phyloP scores from a whole-genome alignment of 2,797 vertebrate genomes.

The Lutra lutra region DNA sequence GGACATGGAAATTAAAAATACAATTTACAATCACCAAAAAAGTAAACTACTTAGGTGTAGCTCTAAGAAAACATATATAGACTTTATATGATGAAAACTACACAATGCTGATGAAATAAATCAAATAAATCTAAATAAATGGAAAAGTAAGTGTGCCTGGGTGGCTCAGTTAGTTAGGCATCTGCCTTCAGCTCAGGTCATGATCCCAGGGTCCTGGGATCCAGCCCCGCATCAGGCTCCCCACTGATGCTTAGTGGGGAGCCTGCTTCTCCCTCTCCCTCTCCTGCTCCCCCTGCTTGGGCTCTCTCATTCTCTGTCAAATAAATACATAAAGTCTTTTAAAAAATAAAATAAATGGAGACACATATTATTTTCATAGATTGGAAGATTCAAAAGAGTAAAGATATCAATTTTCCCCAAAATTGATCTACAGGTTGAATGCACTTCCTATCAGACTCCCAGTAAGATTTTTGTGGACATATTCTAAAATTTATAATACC shows the following conservation, averaged over 20 bases:
- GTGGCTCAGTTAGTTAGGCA: too few species aligned
- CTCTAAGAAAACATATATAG: neutral
- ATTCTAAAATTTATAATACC: neutral
- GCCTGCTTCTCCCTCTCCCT: too few species aligned
- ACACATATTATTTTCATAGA: neutral
- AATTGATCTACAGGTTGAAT: neutral
- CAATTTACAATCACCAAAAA: neutral
- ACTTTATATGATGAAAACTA: neutral
- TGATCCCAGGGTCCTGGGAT: too few species aligned
- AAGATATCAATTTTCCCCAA: neutral
- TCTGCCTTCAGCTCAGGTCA: too few species aligned
- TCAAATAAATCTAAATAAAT: neutral
- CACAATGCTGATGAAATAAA: neutral
- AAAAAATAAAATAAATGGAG: neutral
- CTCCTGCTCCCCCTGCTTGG: too few species aligned
- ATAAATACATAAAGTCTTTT: too few species aligned
- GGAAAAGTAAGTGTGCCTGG: too few species aligned
- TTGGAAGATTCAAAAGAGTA: neutral
- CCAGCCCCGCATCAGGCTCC: too few species aligned
- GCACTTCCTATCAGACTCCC: neutral
- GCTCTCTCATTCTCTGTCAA: too few species aligned
- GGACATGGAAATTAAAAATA: neutral
- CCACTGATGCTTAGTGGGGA: too few species aligned
- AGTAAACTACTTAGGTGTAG: neutral
- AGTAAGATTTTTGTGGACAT: neutral